Percentiles rank a stretch among this genome's conserved stretches.
phyloP scores from a whole-genome alignment of 2,888 invertebrate species.

The Noctua janthe region DNA sequence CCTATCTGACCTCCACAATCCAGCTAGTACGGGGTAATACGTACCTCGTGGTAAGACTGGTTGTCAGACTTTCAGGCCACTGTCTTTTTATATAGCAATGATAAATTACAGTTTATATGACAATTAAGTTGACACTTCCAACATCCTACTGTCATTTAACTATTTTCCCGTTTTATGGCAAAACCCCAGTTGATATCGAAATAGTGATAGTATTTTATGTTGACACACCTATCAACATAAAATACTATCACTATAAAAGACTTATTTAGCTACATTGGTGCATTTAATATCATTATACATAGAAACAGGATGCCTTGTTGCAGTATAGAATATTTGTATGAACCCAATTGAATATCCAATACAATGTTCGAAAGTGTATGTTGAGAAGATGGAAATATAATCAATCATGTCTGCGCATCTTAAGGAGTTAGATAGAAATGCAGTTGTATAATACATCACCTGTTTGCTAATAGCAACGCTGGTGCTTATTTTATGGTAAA shows the following conservation, averaged over 20 bases:
- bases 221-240: neutral
- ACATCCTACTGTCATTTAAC: neutral
- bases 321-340: constrained; percentile 14
- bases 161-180: neutral
- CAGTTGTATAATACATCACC: constrained; percentile 18
- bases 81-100: neutral
- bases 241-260: neutral
- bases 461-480: constrained; percentile 30
- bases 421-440: constrained; percentile 32
- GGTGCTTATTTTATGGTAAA: neutral
- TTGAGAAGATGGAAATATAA: constrained; percentile 51
- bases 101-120: neutral
- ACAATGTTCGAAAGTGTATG: constrained; percentile 23
- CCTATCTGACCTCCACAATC: neutral
- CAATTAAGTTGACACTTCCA: constrained; percentile 1
- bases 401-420: constrained; percentile 44
- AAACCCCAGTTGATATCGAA: constrained; percentile 15
- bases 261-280: neutral
- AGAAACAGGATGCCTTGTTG: constrained; percentile 1
- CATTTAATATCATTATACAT: neutral
- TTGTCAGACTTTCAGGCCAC: too few species aligned
- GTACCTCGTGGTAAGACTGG: too few species aligned
- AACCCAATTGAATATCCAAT: constrained; percentile 4
- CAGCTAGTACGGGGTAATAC: too few species aligned
- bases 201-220: neutral